phyloP scores from a whole-genome alignment of 1,140 invertebrate genomes.

The Periplaneta americana region DNA sequence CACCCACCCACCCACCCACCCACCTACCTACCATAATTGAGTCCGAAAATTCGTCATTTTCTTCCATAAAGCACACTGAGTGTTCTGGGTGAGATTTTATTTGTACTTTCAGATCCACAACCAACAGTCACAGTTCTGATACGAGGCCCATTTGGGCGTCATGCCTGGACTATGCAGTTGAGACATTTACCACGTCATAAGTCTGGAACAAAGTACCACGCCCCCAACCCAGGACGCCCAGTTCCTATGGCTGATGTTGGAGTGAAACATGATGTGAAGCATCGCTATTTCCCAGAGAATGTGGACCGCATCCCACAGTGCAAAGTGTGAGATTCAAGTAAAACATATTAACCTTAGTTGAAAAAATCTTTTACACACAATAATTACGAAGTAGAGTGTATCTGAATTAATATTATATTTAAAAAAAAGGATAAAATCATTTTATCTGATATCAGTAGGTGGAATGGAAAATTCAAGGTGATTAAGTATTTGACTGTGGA shows the following conservation, averaged over 20 bases:
- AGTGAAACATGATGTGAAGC: constrained; percentile 50
- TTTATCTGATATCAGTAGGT: no score
- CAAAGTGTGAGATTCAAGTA: constrained; percentile 65
- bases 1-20: no score
- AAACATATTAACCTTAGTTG: no score
- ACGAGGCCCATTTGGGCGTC: constrained; percentile 84
- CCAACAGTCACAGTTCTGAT: constrained; percentile 69
- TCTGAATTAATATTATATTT: no score
- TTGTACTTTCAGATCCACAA: constrained; percentile 39
- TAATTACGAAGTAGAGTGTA: no score
- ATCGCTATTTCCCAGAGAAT: constrained; percentile 76
- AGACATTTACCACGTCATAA: constrained; percentile 75
- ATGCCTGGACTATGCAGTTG: constrained; percentile 90
- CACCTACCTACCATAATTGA: no score
- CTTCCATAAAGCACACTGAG: no score
- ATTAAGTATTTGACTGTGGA: no score
- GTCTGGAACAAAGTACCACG: constrained; percentile 62
- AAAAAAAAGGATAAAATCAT: no score
- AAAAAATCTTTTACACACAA: no score
- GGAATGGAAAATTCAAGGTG: no score
- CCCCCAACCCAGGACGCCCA: constrained; percentile 68
- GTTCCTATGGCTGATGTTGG: constrained; percentile 63
- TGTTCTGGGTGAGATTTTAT: not conserved
- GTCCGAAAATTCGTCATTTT: no score
- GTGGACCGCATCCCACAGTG: constrained; percentile 75